Conservation (phyloP, 2,797 vertebrate genomes). For the Urophycis tenuis region DNA sequence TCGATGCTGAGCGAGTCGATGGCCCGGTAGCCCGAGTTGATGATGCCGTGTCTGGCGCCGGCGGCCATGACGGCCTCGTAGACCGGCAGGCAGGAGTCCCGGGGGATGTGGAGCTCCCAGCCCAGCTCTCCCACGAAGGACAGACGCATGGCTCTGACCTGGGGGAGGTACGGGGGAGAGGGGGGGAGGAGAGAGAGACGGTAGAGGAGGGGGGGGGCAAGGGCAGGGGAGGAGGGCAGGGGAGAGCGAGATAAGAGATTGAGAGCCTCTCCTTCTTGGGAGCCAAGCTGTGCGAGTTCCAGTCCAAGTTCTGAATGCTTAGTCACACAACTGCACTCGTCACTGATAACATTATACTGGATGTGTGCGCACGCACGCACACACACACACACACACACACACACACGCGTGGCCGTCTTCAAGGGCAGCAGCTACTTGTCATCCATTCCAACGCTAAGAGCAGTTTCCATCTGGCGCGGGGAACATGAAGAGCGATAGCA, state of each 20-base stretch:
- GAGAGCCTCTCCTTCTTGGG: not conserved
- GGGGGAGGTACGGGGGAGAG: conserved; percentile 18
- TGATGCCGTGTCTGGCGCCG: conserved; percentile 74
- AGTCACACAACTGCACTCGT: conserved; percentile 15
- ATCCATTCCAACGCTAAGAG: conserved; percentile 31
- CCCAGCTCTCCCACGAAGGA: conserved; percentile 94
- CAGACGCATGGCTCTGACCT: conserved; percentile 91
- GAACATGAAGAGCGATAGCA: conserved; percentile 10
- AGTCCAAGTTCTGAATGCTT: conserved; percentile 7
- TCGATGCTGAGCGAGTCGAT: conserved; percentile 97
- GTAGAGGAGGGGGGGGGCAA: not conserved
- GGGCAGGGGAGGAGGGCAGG: conserved; percentile 14
- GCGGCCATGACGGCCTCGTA: conserved; percentile 86
- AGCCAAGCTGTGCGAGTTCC: not conserved
- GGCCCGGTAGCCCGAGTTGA: conserved; percentile 90
- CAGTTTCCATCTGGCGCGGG: not conserved
- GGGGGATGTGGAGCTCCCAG: conserved; percentile 92
- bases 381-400: conserved; percentile 6
- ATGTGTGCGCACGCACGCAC: not conserved
- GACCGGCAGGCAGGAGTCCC: conserved; percentile 76
- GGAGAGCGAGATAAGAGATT: not conserved
- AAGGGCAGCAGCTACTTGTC: conserved; percentile 23
- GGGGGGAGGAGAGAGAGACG: conserved; percentile 20
- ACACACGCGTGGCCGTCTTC: conserved; percentile 13
- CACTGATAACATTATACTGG: not conserved